Conservation (phyloP, 2,888 invertebrate species). For the Drosophila melanosoma region DNA sequence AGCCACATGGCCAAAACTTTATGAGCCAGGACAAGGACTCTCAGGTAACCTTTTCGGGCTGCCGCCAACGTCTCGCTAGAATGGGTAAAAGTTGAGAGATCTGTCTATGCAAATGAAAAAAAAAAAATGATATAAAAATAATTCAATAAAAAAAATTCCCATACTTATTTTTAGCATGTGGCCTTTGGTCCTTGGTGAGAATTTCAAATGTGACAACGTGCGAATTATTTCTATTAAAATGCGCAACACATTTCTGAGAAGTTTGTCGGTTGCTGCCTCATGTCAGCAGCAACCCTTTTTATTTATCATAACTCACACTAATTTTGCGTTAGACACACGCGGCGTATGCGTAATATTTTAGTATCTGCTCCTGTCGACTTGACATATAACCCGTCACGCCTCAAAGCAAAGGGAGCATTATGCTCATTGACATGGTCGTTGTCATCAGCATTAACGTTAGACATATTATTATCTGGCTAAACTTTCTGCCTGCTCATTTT, state of each 20-base stretch:
- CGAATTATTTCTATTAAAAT: conserved; percentile 60
- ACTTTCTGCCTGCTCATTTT: conserved; percentile 26
- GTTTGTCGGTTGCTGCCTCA: conserved; percentile 40
- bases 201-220: conserved; percentile 48
- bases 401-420: conserved; percentile 28
- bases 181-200: conserved; percentile 21
- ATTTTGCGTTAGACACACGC: conserved; percentile 44
- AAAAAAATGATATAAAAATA: conserved; percentile 55
- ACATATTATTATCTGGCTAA: conserved; percentile 60
- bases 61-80: too few species aligned
- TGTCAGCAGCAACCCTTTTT: conserved; percentile 47
- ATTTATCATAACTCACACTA: conserved; percentile 27
- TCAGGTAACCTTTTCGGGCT: conserved; percentile 8
- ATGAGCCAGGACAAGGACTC: conserved; percentile 1
- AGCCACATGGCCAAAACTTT: conserved; percentile 44
- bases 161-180: not conserved
- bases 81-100: conserved; percentile 9
- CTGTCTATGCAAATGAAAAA: not conserved
- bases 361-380: conserved; percentile 29
- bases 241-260: conserved; percentile 56
- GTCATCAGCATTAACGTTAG: conserved; percentile 71
- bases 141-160: conserved; percentile 58
- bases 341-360: conserved; percentile 61
- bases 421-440: conserved; percentile 35
- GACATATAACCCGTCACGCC: conserved; percentile 48